Evolutionary conservation across 2,888 invertebrate genomes (phyloP).

Genomic region (Sesia bembeciformis): DNA sequence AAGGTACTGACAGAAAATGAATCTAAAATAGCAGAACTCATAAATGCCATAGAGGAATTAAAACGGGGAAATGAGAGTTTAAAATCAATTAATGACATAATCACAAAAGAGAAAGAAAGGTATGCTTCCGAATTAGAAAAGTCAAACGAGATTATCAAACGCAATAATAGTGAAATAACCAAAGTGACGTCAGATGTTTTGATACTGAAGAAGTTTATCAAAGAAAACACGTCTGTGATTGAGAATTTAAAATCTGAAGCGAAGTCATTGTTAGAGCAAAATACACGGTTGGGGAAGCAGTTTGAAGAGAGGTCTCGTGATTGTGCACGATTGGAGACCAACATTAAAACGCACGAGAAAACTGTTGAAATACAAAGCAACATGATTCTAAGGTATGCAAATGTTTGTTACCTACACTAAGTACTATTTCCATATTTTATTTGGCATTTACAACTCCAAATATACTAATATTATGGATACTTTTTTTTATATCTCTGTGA

Average conservation of each 20-base stretch:
- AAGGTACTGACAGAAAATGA: conserved; percentile 12
- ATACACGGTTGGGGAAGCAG: conserved; percentile 34
- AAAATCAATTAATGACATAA: conserved; percentile 34
- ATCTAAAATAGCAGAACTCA: conserved; percentile 21
- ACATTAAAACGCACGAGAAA: conserved; percentile 60
- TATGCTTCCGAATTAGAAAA: conserved; percentile 40
- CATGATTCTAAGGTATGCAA: conserved; percentile 49
- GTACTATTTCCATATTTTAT: neutral
- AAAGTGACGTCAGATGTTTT: conserved; percentile 46
- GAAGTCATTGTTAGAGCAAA: conserved; percentile 36
- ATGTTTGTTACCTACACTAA: neutral
- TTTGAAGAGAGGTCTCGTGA: conserved; percentile 46
- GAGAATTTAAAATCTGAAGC: conserved; percentile 44
- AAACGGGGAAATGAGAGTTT: conserved; percentile 30
- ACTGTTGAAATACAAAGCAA: conserved; percentile 53
- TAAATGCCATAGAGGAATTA: conserved; percentile 21
- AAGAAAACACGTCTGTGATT: conserved; percentile 35
- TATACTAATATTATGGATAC: neutral
- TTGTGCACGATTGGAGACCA: conserved; percentile 38
- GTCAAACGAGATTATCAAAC: conserved; percentile 37
- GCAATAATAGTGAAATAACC: conserved; percentile 42
- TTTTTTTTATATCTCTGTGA: conserved; percentile 1
- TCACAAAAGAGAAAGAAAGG: conserved; percentile 39
- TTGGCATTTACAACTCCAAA: neutral
- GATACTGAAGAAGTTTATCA: conserved; percentile 39